phyloP scores from a whole-genome alignment of 2,888 invertebrate genomes.

The Corbicula japonica region DNA sequence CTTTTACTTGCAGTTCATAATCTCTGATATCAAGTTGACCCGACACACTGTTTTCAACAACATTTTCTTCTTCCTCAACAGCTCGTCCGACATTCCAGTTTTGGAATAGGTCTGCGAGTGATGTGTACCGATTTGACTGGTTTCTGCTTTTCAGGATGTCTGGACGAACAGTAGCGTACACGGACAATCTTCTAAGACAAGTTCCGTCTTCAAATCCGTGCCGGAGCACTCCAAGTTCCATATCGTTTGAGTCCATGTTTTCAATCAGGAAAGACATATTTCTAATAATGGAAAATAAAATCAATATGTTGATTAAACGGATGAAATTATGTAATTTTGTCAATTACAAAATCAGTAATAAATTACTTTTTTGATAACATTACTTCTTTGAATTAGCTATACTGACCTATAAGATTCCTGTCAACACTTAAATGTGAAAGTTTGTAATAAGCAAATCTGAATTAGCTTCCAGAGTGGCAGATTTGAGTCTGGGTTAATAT shows the following conservation, averaged over 20 bases:
- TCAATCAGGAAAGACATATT: conserved; percentile 17
- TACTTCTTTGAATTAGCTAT: too few species aligned
- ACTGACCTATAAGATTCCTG: too few species aligned
- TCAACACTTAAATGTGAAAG: too few species aligned
- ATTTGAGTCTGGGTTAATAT: too few species aligned
- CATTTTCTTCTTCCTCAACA: neutral
- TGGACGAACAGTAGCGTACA: conserved; percentile 62
- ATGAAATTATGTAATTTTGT: too few species aligned
- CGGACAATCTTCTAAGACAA: conserved; percentile 49
- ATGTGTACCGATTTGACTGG: conserved; percentile 15
- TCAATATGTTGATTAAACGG: neutral
- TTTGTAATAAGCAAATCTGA: too few species aligned
- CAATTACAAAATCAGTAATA: too few species aligned
- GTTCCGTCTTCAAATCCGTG: conserved; percentile 47
- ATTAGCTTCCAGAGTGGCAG: too few species aligned
- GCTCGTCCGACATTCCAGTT: conserved; percentile 28
- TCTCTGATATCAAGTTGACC: conserved; percentile 32
- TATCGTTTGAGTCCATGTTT: neutral
- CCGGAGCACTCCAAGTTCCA: conserved; percentile 26
- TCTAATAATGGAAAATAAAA: conserved; percentile 4
- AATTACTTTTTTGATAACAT: too few species aligned
- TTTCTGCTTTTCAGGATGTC: conserved; percentile 46
- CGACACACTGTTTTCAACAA: neutral
- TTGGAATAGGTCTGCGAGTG: conserved; percentile 53
- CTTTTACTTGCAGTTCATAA: conserved; percentile 54